Conservation (phyloP, 2,797 vertebrate genomes). For the Enteromius anoplus region DNA sequence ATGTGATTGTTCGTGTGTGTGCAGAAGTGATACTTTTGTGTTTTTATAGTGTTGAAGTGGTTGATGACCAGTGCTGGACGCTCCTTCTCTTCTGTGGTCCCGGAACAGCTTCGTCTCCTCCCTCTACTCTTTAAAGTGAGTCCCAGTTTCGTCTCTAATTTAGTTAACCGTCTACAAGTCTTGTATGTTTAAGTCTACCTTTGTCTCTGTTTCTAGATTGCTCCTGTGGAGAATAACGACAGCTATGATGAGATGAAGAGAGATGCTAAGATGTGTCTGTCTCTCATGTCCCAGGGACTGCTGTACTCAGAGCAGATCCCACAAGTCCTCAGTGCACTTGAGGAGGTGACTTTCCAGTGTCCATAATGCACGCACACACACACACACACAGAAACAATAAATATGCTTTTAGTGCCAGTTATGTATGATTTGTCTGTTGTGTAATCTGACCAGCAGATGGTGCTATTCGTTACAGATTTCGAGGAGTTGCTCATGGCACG, state of each 20-base stretch:
- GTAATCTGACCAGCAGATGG: constrained; percentile 38
- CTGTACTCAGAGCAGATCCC: constrained; percentile 94
- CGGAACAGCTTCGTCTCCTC: constrained; percentile 90
- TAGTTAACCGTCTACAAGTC: neutral
- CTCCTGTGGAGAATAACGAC: constrained; percentile 96
- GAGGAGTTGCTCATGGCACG: constrained; percentile 95
- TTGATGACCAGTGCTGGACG: constrained; percentile 94
- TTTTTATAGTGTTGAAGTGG: constrained; percentile 90
- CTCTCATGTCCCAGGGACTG: constrained; percentile 96
- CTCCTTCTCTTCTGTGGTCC: constrained; percentile 91
- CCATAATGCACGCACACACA: neutral
- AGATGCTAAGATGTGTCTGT: constrained; percentile 95
- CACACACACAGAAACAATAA: neutral
- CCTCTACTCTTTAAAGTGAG: constrained; percentile 95
- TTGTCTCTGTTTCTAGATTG: constrained; percentile 79
- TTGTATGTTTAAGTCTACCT: neutral
- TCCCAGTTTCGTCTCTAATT: neutral
- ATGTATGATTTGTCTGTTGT: neutral
- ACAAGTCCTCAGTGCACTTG: constrained; percentile 88
- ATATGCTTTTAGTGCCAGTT: neutral
- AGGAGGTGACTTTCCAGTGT: constrained; percentile 77
- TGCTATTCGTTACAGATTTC: constrained; percentile 82
- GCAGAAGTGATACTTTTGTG: neutral
- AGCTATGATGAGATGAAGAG: constrained; percentile 97
- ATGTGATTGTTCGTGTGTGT: neutral